Base-by-base conservation (phyloP, 1,140 invertebrate species). In the Diorhabda elongata region DNA sequence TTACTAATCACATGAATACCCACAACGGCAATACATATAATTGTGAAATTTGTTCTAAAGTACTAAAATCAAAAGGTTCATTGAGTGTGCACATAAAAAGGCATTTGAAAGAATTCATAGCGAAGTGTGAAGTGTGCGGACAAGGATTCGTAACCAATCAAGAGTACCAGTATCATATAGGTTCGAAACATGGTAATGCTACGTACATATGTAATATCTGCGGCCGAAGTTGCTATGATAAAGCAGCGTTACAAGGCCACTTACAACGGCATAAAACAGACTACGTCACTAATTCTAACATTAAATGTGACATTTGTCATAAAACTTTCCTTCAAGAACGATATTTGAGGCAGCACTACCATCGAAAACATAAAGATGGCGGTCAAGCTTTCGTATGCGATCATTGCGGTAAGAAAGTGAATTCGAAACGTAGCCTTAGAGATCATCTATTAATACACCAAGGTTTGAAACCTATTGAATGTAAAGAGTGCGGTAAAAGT, bases 11-110 rank as follows among this genome's bases (percentile, higher is more conserved):
- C 81, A 85, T 86, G 67, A 82, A 89, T 52, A 47, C 69, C 0
- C 63, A 75, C 8, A 71, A 77, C 52, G 64, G 41, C 5, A 78
- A 79, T 44, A 74, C 77, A 4, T 80, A 75, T 67, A 68, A 75
- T 58, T 82, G 81, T 64, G 74, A 80, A 26, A 61, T 78, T 44
- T 82, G 80, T 61, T 69, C 71, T 0, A 88, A 89, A 68, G 84
- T 86, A 2, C 92, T 94, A 74, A 89, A 86, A 5, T 84, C 90
- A 1, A 84, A 87, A 42, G 86, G 87, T 2, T 84, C 91, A 67
- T 81, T 91, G 66, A 86, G 86, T 2, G 85, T 85, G n/a, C 91
- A 93, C 75, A 80, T 85, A 5, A 82, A 86, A 45, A 85, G 87
- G 11, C 86, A 89, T 68, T 83, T 85, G 11, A 85, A 85, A 42